Conservation (phyloP, 2,797 vertebrate species). For the Lacerta bilineata region DNA sequence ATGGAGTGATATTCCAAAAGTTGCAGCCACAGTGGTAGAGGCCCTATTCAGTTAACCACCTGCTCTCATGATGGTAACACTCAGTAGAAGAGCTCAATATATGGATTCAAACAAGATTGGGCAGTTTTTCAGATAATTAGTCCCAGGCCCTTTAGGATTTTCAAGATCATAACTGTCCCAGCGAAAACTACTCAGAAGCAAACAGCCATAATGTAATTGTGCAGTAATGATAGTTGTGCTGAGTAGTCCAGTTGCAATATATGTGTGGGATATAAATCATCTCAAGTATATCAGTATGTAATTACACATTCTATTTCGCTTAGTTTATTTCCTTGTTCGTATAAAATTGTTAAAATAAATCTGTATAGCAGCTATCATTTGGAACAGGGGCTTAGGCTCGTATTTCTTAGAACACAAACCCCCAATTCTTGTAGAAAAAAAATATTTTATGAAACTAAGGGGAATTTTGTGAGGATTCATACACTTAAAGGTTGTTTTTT, state of each 20-base stretch:
- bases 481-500: background rate
- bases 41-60: background rate
- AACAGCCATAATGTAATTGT: background rate
- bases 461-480: conserved; percentile 1
- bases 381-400: background rate
- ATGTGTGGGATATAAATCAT: background rate
- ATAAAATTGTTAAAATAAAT: background rate
- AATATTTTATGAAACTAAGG: background rate
- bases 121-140: background rate
- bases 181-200: background rate
- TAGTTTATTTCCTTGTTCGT: background rate
- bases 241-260: background rate
- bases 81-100: background rate
- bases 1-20: too few species aligned
- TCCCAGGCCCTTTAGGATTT: background rate
- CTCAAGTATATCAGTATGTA: background rate
- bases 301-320: background rate
- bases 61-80: background rate
- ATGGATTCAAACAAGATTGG: background rate
- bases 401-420: background rate
- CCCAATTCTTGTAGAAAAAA: background rate
- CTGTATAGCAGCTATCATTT: background rate
- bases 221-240: background rate
- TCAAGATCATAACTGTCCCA: background rate
- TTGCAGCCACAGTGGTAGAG: background rate